A percentile compares a stretch with the other conserved stretches of the same genome.
Conservation (phyloP, 1,140 invertebrate genomes). For the Saccostrea cuccullata region DNA sequence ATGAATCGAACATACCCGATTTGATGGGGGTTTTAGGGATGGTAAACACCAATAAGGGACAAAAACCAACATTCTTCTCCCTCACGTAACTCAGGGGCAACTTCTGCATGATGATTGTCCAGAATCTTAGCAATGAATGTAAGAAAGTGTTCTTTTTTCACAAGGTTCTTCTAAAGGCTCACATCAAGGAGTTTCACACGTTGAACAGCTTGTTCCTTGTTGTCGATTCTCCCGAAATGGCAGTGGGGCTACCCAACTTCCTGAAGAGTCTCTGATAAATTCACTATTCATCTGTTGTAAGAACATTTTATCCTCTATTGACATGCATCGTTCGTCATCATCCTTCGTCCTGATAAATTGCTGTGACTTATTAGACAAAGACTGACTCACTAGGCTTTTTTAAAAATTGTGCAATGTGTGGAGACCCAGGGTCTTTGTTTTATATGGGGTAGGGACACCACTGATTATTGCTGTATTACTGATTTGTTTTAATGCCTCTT, state of each 20-base stretch:
- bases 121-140: constrained; percentile 50
- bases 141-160: constrained; percentile 50
- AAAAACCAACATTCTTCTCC: constrained; percentile 56
- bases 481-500: too few species aligned
- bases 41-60: constrained; percentile 55
- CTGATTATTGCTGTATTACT: too few species aligned
- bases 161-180: constrained; percentile 50
- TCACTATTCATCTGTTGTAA: constrained; percentile 6
- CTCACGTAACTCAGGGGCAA: constrained; percentile 41
- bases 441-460: too few species aligned
- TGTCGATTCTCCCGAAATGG: constrained; percentile 47
- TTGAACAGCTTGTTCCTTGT: constrained; percentile 24
- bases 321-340: constrained; percentile 13
- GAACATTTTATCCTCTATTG: constrained; percentile 35
- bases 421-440: too few species aligned
- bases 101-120: constrained; percentile 51
- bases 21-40: constrained; percentile 54
- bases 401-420: too few species aligned
- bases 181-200: constrained; percentile 43
- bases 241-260: constrained; percentile 55
- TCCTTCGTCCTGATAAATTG: constrained; percentile 29
- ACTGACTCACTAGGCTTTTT: too few species aligned
- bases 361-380: background rate
- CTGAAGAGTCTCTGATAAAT: constrained; percentile 9
- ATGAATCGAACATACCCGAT: constrained; percentile 58